Evolutionary conservation across 2,113 vertebrate species (phyloP).

Genomic region (Hemiprocne comata): DNA sequence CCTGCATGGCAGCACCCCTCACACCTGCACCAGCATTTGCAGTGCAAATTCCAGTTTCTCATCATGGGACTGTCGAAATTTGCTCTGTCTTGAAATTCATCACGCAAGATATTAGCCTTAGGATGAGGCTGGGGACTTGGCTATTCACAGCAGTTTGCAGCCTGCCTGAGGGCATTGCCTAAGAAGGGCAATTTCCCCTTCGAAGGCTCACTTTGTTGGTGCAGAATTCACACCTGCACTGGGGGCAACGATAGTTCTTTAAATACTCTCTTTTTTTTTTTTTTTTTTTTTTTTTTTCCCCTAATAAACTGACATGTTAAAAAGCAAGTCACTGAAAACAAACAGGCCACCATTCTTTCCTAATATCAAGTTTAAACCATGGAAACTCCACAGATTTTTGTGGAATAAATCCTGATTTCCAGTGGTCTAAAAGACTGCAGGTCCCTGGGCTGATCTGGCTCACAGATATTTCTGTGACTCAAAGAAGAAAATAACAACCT

Average conservation of each 20-base stretch:
- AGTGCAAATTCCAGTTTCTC: slow-evolving; percentile 12
- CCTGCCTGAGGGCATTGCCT: not conserved
- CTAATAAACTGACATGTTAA: slow-evolving; percentile 8
- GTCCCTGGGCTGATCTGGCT: not conserved
- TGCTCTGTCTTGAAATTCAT: slow-evolving; percentile 13
- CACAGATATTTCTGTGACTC: not conserved
- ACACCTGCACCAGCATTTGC: not conserved
- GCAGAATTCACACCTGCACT: slow-evolving; percentile 22
- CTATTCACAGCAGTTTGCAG: not conserved
- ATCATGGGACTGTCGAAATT: not conserved
- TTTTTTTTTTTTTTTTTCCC: not conserved
- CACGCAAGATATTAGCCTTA: not conserved
- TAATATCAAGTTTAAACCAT: not conserved
- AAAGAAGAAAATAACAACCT: not conserved
- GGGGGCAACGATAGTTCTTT: not conserved
- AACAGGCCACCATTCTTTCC: not conserved
- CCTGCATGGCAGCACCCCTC: not conserved
- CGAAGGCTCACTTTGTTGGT: not conserved
- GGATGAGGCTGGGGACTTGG: not conserved
- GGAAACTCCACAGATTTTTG: not conserved
- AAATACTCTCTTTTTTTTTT: not conserved
- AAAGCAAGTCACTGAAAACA: not conserved
- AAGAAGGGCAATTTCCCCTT: not conserved
- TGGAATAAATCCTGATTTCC: not conserved
- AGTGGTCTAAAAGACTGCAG: not conserved